phyloP scores from a whole-genome alignment of 2,113 vertebrate genomes.

The Peucedramus taeniatus region DNA sequence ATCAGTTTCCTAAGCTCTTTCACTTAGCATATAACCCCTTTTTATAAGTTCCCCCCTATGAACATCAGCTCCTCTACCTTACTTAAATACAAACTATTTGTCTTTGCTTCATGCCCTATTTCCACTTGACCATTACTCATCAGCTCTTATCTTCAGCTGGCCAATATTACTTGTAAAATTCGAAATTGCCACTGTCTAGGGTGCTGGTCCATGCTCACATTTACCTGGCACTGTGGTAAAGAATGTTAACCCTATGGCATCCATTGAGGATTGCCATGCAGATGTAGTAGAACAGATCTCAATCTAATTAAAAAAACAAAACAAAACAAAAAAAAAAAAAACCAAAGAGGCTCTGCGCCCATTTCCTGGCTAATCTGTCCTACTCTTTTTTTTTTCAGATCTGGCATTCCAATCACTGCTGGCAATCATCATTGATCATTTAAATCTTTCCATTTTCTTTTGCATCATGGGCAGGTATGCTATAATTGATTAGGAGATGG shows the following conservation, averaged over 20 bases:
- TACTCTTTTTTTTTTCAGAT: neutral
- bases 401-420: neutral
- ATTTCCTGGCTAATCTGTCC: neutral
- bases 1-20: neutral
- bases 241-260: neutral
- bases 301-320: neutral
- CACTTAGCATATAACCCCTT: neutral
- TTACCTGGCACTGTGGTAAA: neutral
- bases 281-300: neutral
- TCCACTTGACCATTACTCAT: neutral
- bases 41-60: neutral
- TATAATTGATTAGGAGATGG: neutral
- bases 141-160: neutral
- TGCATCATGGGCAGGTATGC: neutral
- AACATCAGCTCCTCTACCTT: neutral
- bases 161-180: neutral
- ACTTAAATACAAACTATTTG: neutral
- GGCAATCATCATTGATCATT: neutral
- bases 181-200: neutral
- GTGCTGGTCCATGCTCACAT: neutral
- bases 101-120: neutral
- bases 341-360: neutral
- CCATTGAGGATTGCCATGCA: neutral
- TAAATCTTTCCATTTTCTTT: neutral
- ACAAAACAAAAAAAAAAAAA: neutral